A percentile compares a stretch with the other conserved stretches of the same genome.
These are phyloP conservation scores for Chiroxiphia lanceolata DNA, from an alignment of 2,797 vertebrate species.

Conservation along the genomic window DNA sequence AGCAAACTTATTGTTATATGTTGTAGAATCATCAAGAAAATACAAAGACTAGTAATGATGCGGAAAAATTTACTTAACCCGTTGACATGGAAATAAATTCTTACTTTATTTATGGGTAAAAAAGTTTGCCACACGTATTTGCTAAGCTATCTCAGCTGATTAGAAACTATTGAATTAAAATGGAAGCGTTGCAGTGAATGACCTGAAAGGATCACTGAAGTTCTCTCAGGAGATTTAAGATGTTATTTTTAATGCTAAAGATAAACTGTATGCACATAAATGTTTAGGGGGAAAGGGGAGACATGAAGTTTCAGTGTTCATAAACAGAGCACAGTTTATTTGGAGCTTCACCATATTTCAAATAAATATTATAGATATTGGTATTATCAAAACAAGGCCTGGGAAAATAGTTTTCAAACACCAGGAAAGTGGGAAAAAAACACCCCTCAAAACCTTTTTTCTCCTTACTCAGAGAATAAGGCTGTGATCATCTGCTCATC, in stretches of 20 bases:
- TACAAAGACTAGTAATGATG: background rate
- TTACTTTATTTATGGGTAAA: background rate
- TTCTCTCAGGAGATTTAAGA: background rate
- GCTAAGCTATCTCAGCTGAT: background rate
- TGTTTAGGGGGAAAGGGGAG: background rate
- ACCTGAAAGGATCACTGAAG: background rate
- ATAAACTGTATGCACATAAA: background rate
- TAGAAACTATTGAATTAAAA: background rate
- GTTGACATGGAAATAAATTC: background rate
- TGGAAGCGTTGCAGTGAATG: background rate
- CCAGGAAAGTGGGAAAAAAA: rapidly evolving
- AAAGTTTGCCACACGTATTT: background rate
- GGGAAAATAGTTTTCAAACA: background rate
- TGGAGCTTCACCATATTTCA: background rate
- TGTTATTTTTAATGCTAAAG: background rate
- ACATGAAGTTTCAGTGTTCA: background rate
- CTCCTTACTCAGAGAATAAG: background rate
- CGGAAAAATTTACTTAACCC: background rate
- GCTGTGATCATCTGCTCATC: background rate
- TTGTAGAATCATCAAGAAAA: background rate
- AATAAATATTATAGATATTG: background rate
- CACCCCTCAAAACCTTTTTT: background rate
- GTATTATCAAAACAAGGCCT: background rate
- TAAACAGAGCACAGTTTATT: background rate
- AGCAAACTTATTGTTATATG: background rate